Conservation (phyloP, 2,888 invertebrate genomes). For the Cataglyphis altisquamis region DNA sequence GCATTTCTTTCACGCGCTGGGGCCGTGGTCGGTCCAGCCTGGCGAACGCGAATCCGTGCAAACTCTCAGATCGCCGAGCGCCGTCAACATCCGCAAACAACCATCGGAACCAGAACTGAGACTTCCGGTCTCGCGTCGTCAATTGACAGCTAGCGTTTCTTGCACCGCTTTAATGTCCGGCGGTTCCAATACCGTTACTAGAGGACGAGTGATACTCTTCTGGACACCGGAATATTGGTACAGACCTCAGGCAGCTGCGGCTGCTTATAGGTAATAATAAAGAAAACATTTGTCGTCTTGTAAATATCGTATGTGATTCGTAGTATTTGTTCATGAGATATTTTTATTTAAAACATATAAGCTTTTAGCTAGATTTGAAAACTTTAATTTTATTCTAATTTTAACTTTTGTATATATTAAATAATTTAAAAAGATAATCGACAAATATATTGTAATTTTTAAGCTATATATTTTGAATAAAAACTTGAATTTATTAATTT, state of each 20-base stretch:
- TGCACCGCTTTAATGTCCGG: conserved; percentile 82
- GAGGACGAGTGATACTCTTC: conserved; percentile 86
- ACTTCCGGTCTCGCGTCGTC: conserved; percentile 86
- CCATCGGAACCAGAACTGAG: conserved; percentile 85
- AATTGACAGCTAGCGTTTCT: conserved; percentile 86
- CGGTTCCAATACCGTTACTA: conserved; percentile 65
- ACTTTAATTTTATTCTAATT: not conserved
- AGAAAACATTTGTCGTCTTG: not conserved
- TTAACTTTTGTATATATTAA: not conserved
- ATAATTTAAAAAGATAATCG: not conserved
- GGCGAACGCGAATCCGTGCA: conserved; percentile 86
- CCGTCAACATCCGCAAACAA: conserved; percentile 84
- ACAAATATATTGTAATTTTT: not conserved
- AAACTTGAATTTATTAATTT: not conserved
- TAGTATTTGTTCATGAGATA: not conserved
- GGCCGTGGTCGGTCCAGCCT: conserved; percentile 86
- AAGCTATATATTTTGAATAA: not conserved
- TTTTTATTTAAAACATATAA: not conserved
- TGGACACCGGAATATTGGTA: conserved; percentile 89
- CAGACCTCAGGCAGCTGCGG: conserved; percentile 86
- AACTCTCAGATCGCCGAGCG: conserved; percentile 85
- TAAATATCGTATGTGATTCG: not conserved
- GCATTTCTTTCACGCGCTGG: conserved; percentile 87
- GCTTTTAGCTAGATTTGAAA: not conserved
- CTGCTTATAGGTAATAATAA: conserved; percentile 83